Evolutionary conservation across 2,797 vertebrate genomes (phyloP).

Genomic region (Mormyrops boulengeri): DNA sequence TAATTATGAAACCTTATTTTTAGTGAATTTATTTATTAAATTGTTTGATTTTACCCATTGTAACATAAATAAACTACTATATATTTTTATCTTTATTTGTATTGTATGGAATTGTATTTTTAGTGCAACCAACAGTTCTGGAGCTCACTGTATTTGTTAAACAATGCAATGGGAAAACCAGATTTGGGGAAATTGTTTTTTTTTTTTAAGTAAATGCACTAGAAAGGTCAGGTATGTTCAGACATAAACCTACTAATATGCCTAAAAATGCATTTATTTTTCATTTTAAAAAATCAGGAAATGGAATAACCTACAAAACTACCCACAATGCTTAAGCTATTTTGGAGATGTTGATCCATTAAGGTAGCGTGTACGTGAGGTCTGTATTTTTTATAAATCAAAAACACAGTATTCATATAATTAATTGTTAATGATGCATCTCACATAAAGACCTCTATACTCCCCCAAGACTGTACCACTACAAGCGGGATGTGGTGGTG

Average conservation of each 20-base stretch:
- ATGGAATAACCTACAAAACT: not conserved
- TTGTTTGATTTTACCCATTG: not conserved
- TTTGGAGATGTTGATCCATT: not conserved
- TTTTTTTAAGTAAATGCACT: not conserved
- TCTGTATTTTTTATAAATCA: not conserved
- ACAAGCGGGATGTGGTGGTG: not conserved
- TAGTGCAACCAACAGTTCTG: not conserved
- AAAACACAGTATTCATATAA: not conserved
- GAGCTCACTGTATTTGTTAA: not conserved
- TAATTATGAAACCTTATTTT: not conserved
- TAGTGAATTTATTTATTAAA: not conserved
- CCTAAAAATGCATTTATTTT: not conserved
- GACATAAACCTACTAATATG: not conserved
- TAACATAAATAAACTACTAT: not conserved
- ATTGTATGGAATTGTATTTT: not conserved
- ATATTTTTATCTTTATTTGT: not conserved
- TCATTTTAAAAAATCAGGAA: not conserved
- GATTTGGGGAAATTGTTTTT: not conserved
- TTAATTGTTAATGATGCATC: not conserved
- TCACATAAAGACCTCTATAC: slow-evolving; percentile 17
- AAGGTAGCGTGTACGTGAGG: not conserved
- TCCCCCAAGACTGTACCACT: not conserved
- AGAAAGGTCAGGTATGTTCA: not conserved
- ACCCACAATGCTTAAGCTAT: not conserved
- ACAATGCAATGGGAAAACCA: not conserved